Percentiles rank a stretch among this genome's conserved stretches.
These are phyloP conservation scores for Chromis chromis DNA, from an alignment of 2,797 vertebrate genomes.

Conservation along the genomic window DNA sequence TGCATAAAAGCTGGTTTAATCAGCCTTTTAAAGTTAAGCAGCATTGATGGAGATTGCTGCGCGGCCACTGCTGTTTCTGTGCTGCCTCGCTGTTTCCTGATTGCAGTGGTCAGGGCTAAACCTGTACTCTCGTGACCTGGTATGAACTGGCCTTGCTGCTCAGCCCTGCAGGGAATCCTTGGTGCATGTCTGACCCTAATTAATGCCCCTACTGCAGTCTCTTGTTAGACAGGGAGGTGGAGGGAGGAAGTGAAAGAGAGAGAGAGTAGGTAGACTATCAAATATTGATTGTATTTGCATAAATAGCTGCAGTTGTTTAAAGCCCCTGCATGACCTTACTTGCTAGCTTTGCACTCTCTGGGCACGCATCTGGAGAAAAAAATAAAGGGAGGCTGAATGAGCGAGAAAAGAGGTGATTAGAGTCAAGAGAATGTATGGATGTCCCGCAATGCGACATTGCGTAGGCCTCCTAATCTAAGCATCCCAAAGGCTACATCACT, in stretches of 20 bases:
- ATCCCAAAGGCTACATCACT: constrained; percentile 62
- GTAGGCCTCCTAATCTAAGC: constrained; percentile 56
- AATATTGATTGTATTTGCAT: constrained; percentile 82
- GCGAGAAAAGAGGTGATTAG: constrained; percentile 57
- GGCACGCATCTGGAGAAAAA: constrained; percentile 31
- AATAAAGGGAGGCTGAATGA: constrained; percentile 46
- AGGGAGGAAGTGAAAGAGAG: constrained; percentile 30
- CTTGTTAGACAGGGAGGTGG: constrained; percentile 64
- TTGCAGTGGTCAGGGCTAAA: constrained; percentile 53
- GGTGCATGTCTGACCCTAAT: constrained; percentile 73
- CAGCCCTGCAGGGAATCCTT: constrained; percentile 63
- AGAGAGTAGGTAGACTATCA: constrained; percentile 54
- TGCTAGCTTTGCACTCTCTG: constrained; percentile 47
- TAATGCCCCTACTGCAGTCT: constrained; percentile 75
- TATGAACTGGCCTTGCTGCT: constrained; percentile 61
- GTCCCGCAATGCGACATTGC: constrained; percentile 76
- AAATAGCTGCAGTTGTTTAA: constrained; percentile 76
- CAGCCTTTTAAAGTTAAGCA: constrained; percentile 16
- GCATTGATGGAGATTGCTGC: constrained; percentile 21
- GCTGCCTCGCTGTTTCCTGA: constrained; percentile 24
- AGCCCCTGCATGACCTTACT: constrained; percentile 65
- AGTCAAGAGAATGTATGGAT: constrained; percentile 51
- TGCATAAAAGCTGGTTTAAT: background rate
- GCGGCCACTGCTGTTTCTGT: constrained; percentile 4
- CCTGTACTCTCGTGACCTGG: constrained; percentile 59